A percentile compares a stretch with the other conserved stretches of the same genome.
phyloP scores from a whole-genome alignment of 2,797 vertebrate species.

The Megalops cyprinoides region DNA sequence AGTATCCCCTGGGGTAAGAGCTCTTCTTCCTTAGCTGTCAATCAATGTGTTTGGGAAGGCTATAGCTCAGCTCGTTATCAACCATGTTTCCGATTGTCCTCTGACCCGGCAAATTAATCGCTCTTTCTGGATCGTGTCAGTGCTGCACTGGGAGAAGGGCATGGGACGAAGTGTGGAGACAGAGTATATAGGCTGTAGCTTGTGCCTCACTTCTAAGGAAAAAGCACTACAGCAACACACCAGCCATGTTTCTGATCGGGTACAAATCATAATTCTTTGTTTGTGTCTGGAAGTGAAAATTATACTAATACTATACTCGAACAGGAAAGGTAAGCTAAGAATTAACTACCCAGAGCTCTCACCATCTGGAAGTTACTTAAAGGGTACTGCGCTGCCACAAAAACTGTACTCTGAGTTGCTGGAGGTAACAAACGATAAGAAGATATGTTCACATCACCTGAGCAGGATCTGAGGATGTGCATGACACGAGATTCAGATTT shows the following conservation, averaged over 20 bases:
- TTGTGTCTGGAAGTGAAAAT: background rate
- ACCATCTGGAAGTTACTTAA: background rate
- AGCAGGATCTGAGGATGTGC: too few species aligned
- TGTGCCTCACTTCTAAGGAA: background rate
- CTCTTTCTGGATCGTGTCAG: constrained; percentile 1
- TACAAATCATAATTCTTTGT: background rate
- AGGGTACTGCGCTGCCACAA: background rate
- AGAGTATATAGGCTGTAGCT: background rate
- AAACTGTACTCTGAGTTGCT: background rate
- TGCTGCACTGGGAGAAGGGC: background rate
- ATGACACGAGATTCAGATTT: too few species aligned
- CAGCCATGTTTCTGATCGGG: background rate
- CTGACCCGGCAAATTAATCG: constrained; percentile 6
- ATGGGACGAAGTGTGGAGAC: background rate
- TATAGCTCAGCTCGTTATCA: background rate
- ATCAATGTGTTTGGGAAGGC: constrained; percentile 5
- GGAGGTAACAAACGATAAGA: too few species aligned
- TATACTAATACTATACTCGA: background rate
- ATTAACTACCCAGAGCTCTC: background rate
- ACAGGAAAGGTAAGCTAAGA: background rate
- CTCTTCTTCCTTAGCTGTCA: background rate
- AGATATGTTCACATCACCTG: background rate
- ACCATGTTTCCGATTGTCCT: background rate
- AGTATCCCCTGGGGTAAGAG: background rate
- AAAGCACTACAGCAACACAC: background rate